These are phyloP conservation scores for Apamea crenata DNA, from an alignment of 2,888 invertebrate species.

Conservation along the genomic window DNA sequence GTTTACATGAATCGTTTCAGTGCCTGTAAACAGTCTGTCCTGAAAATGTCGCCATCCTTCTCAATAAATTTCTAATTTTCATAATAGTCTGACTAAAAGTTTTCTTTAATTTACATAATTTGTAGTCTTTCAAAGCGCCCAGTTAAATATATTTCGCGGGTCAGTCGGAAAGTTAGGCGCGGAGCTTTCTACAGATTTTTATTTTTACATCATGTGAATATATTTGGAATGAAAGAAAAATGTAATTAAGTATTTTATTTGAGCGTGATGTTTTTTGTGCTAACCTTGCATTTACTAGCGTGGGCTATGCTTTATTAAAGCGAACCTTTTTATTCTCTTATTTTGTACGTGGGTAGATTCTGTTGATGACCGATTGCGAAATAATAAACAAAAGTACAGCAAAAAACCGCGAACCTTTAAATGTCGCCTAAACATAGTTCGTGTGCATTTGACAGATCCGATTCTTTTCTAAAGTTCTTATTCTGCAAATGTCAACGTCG, in stretches of 20 bases:
- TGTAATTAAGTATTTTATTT: constrained; percentile 38
- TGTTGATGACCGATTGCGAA: constrained; percentile 1
- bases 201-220: constrained; percentile 35
- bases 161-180: constrained; percentile 46
- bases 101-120: constrained; percentile 76
- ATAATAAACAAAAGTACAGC: not conserved
- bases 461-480: not conserved
- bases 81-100: constrained; percentile 72
- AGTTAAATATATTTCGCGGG: constrained; percentile 68
- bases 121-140: constrained; percentile 68
- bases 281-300: constrained; percentile 6
- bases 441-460: not conserved
- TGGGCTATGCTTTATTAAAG: constrained; percentile 11
- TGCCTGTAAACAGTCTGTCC: constrained; percentile 54
- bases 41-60: constrained; percentile 55
- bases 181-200: constrained; percentile 26
- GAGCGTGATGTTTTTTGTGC: not conserved
- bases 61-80: constrained; percentile 70
- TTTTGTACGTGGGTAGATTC: not conserved
- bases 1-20: constrained; percentile 13
- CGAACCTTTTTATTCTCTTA: not conserved
- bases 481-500: not conserved
- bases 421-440: too few species aligned
- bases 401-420: not conserved
- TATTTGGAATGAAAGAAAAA: constrained; percentile 41